Evolutionary conservation across 64 coral and sea anemone genomes (phyloP).

Genomic region (Acropora tenuis): DNA sequence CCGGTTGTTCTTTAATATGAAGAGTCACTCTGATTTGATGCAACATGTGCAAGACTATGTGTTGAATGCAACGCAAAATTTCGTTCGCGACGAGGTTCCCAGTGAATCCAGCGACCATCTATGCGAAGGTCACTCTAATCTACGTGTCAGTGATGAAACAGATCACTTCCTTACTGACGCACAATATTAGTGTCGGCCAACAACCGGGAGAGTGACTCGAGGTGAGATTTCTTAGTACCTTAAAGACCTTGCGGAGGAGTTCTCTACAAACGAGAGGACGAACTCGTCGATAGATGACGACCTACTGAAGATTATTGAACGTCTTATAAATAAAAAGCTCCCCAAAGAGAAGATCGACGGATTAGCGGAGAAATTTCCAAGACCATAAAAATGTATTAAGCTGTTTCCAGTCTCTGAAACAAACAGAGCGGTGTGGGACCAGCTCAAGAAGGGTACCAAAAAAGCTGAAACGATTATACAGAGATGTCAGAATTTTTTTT

Average conservation of each 20-base stretch:
- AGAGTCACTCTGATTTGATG: not conserved
- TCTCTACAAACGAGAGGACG: slow-evolving; percentile 36
- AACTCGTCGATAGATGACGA: slow-evolving; percentile 18
- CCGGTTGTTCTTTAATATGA: not conserved
- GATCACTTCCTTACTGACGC: not conserved
- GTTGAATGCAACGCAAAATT: not conserved
- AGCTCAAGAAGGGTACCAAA: not conserved
- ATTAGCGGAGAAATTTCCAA: slow-evolving; percentile 14
- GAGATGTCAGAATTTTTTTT: too few species aligned
- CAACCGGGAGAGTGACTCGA: not conserved
- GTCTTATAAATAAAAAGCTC: slow-evolving; percentile 32
- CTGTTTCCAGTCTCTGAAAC: slow-evolving; percentile 31
- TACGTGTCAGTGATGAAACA: not conserved
- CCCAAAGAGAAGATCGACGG: slow-evolving; percentile 56
- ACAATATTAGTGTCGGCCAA: too few species aligned
- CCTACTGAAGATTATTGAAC: slow-evolving; percentile 30
- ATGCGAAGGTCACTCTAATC: not conserved
- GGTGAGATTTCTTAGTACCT: not conserved
- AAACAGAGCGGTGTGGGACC: slow-evolving; percentile 50
- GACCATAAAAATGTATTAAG: slow-evolving; percentile 36
- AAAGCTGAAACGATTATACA: not conserved
- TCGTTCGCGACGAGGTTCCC: not conserved
- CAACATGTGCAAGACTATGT: not conserved
- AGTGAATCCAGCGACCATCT: not conserved
- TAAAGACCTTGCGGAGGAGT: slow-evolving; percentile 17